Conservation (phyloP, 1,140 invertebrate species). For the Rhagoletis zephyria region DNA sequence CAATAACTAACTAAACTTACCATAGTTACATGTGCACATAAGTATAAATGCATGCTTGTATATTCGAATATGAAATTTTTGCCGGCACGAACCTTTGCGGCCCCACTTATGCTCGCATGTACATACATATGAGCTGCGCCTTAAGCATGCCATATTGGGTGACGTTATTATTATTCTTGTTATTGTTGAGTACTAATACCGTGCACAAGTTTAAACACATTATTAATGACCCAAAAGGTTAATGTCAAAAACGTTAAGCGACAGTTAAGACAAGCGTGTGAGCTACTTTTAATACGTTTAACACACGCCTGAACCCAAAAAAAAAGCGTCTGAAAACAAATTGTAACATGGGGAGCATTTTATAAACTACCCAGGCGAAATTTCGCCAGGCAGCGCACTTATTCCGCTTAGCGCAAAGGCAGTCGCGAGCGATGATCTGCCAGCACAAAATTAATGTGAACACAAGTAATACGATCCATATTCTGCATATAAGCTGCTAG, state of each 20-base stretch:
- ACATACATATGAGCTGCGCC: neutral
- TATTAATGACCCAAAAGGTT: constrained; percentile 41
- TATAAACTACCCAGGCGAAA: neutral
- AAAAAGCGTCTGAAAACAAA: neutral
- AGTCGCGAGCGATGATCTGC: too few relatives aligned
- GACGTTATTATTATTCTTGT: neutral
- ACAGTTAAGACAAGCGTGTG: constrained; percentile 32
- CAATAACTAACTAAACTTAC: too few relatives aligned
- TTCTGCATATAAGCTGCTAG: too few relatives aligned
- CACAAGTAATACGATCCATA: too few relatives aligned
- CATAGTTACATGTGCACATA: too few relatives aligned
- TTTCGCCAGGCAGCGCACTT: too few relatives aligned
- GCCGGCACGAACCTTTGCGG: neutral
- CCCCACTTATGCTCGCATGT: neutral
- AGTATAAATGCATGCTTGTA: too few relatives aligned
- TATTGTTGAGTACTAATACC: neutral
- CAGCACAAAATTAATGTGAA: too few relatives aligned
- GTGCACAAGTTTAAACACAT: neutral
- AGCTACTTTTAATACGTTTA: neutral
- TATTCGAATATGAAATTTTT: neutral
- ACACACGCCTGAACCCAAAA: neutral
- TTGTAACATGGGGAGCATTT: too few relatives aligned
- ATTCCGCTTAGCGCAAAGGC: too few relatives aligned
- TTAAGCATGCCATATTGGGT: neutral
- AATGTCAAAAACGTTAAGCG: constrained; percentile 28